Conservation (phyloP, 2,797 vertebrate genomes). For the Avahi laniger region DNA sequence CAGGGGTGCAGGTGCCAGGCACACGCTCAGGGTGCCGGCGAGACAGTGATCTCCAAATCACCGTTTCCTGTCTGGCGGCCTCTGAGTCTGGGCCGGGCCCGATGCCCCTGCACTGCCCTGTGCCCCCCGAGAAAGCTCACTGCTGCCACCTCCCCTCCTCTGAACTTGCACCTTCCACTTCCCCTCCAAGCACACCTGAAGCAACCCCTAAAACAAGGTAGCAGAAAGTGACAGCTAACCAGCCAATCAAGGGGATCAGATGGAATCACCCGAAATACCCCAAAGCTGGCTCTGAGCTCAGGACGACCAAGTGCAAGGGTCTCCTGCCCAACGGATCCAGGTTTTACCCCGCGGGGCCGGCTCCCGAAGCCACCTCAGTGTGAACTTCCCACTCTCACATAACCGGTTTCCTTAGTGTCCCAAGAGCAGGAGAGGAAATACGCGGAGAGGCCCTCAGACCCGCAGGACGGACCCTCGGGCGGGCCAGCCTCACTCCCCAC, state of each 20-base stretch:
- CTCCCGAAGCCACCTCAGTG: not conserved
- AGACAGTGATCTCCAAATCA: rapidly evolving
- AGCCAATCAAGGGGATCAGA: not conserved
- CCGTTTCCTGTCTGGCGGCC: not conserved
- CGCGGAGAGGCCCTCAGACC: not conserved
- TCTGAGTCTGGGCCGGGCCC: not conserved
- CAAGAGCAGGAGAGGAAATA: not conserved
- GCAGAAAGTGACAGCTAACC: too few species aligned
- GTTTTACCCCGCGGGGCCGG: rapidly evolving
- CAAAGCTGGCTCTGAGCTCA: not conserved
- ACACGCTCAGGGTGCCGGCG: rapidly evolving
- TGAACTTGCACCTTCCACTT: not conserved
- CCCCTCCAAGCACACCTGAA: not conserved
- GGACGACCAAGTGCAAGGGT: not conserved
- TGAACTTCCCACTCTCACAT: not conserved
- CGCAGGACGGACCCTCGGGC: rapidly evolving
- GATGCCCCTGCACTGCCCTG: not conserved
- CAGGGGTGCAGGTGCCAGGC: rapidly evolving
- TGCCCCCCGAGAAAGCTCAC: not conserved
- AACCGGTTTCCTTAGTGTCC: not conserved
- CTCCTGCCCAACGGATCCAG: not conserved
- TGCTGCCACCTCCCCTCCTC: not conserved
- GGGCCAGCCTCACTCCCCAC: not conserved
- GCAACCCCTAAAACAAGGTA: not conserved
- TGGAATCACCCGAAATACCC: not conserved